Evolutionary conservation across 2,113 vertebrate genomes (phyloP), one percentile per base, ranked within the genome.

Genomic region (Pelvicachromis taeniatus): DNA sequence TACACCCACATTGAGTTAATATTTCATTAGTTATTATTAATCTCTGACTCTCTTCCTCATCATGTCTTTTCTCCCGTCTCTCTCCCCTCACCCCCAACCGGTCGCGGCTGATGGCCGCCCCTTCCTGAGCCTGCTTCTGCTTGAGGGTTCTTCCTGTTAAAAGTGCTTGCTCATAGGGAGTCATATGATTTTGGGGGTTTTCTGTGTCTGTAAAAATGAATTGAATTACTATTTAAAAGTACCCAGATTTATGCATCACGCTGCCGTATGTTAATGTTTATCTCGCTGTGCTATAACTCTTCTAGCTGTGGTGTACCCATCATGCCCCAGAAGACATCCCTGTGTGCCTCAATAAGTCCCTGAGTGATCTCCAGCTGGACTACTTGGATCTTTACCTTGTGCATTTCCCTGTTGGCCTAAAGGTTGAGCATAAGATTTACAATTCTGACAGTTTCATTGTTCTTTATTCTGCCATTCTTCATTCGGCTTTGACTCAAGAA

Each of bases 301-400:
- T 19, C 53, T 21, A 97, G 96, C 77, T 97, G 83, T 95, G 95
- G 92, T 5, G 55, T 10, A 96, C 96, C 26, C 78, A 93, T 83
- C 87, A 95, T 38, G 94, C 87, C 4, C 82, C 94, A 26, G 91
- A 92, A n/a, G 95, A 96, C 89, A 95, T 97, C 85, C 91, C 93
- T 2, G 4, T 86, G 38, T 95, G 96, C 58, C 90, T 96, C 42
- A 87, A 94, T 48, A 92, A 94, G 87, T 96, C 95, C 9, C 84
- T 97, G 29, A 85, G 16, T 3, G 93, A 95, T 3, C 95, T 97
- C 16, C 94, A 95, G 56, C 91, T 96, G 79, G 95, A 96, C 77
- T 96, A 95, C 86, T 77, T 97, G 83, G 96, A 97, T 73, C 94
- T 97, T 9, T 97, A 96, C 81, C 95, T 97, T 3, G 77, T 97